Percentiles rank a stretch among this genome's conserved stretches.
Evolutionary conservation across 1,140 invertebrate species (phyloP).

Genomic region (Metaphire vulgaris): DNA sequence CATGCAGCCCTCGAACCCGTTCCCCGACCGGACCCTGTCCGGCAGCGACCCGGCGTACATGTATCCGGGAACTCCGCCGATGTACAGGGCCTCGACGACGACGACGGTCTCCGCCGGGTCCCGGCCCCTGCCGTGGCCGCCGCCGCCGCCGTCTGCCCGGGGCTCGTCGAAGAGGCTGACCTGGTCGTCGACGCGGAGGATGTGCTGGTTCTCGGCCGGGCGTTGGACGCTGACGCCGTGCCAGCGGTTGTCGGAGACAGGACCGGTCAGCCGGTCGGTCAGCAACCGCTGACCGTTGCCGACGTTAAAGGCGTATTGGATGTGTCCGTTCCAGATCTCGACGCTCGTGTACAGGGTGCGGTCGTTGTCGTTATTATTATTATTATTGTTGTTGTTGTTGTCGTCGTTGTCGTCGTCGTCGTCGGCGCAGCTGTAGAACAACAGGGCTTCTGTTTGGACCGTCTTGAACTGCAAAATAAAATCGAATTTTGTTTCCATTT

Average conservation of each 20-base stretch:
- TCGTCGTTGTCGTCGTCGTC: background rate
- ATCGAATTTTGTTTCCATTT: too few species aligned
- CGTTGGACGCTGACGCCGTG: slow-evolving; percentile 9
- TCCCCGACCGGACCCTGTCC: background rate
- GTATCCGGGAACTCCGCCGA: slow-evolving; percentile 6
- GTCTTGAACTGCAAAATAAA: background rate
- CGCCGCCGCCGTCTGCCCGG: background rate
- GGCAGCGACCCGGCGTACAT: slow-evolving; percentile 13
- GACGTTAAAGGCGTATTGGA: background rate
- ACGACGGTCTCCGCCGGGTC: too few species aligned
- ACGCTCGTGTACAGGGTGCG: background rate
- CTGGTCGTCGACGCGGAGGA: slow-evolving; percentile 14
- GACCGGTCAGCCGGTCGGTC: background rate
- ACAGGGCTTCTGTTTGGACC: background rate
- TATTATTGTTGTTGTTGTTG: too few species aligned
- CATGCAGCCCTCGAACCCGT: slow-evolving; percentile 10
- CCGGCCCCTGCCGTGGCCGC: too few species aligned
- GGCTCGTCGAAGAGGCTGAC: background rate
- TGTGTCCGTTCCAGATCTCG: background rate
- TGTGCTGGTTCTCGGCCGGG: background rate
- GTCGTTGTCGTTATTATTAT: too few species aligned
- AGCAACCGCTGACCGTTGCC: background rate
- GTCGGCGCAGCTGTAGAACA: background rate
- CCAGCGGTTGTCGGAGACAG: background rate
- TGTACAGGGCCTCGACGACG: background rate